phyloP scores from a whole-genome alignment of 2,113 vertebrate species.

The Gracilinanus agilis region DNA sequence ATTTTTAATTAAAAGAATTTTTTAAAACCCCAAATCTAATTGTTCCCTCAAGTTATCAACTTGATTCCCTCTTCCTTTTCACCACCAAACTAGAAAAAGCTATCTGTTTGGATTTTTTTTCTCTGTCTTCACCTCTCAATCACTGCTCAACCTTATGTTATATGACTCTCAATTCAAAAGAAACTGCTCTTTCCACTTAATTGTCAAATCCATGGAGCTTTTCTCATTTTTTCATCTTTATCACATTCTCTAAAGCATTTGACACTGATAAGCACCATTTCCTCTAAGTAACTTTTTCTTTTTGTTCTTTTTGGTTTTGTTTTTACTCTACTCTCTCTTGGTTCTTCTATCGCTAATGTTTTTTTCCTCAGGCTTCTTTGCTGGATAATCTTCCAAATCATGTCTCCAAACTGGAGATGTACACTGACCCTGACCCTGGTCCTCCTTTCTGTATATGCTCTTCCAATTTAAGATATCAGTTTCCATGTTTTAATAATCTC shows the following conservation, averaged over 20 bases:
- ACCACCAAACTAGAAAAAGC: neutral
- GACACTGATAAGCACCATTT: neutral
- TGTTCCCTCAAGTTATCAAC: too few species aligned
- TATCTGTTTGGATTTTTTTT: neutral
- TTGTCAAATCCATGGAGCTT: neutral
- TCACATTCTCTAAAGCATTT: neutral
- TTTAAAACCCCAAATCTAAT: neutral
- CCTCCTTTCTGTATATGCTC: neutral
- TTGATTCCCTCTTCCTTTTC: neutral
- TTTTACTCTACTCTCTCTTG: neutral
- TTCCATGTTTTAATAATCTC: neutral
- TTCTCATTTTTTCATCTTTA: neutral
- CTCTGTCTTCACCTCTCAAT: neutral
- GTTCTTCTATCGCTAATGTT: neutral
- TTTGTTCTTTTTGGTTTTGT: neutral
- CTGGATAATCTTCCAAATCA: neutral
- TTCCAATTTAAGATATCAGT: neutral
- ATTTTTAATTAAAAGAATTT: neutral
- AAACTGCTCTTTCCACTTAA: neutral
- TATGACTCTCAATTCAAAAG: neutral
- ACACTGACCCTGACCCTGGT: neutral
- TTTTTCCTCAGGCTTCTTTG: neutral
- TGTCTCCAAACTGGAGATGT: neutral
- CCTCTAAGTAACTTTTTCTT: neutral
- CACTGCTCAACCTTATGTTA: neutral